These are phyloP conservation scores for Drosophila paranaensis DNA, from an alignment of 2,888 invertebrate genomes.

Conservation along the genomic window DNA sequence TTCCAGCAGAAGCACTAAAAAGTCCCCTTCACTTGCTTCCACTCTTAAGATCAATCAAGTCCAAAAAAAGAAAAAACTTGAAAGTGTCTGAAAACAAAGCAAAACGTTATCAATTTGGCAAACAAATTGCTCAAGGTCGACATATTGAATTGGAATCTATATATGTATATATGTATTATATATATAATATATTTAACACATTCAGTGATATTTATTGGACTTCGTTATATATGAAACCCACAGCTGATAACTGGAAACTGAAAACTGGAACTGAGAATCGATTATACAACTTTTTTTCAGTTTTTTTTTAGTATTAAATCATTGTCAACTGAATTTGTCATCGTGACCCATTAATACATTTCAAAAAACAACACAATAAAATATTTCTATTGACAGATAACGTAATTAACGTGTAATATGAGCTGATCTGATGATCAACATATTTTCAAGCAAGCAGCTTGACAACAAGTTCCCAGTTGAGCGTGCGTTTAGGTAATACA, in stretches of 20 bases:
- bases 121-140: slow-evolving; percentile 38
- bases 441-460: not conserved
- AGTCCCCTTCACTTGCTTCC: slow-evolving; percentile 2
- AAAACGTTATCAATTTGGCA: slow-evolving; percentile 45
- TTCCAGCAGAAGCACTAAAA: slow-evolving; percentile 1
- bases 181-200: slow-evolving; percentile 8
- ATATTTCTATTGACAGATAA: slow-evolving; percentile 21
- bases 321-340: slow-evolving; percentile 55
- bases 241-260: slow-evolving; percentile 36
- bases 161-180: slow-evolving; percentile 5
- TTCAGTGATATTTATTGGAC: slow-evolving; percentile 40
- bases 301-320: slow-evolving; percentile 22
- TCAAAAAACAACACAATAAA: not conserved
- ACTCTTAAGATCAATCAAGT: slow-evolving; percentile 28
- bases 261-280: slow-evolving; percentile 16
- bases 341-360: slow-evolving; percentile 14
- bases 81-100: slow-evolving; percentile 19
- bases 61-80: slow-evolving; percentile 13
- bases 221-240: slow-evolving; percentile 32
- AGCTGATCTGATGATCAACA: slow-evolving; percentile 21
- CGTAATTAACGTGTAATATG: slow-evolving; percentile 20
- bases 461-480: slow-evolving; percentile 7
- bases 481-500: not conserved
- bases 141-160: slow-evolving; percentile 32
- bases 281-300: slow-evolving; percentile 6